Base-by-base conservation (phyloP, 2,888 invertebrate species). In the Portevinia maculata region DNA sequence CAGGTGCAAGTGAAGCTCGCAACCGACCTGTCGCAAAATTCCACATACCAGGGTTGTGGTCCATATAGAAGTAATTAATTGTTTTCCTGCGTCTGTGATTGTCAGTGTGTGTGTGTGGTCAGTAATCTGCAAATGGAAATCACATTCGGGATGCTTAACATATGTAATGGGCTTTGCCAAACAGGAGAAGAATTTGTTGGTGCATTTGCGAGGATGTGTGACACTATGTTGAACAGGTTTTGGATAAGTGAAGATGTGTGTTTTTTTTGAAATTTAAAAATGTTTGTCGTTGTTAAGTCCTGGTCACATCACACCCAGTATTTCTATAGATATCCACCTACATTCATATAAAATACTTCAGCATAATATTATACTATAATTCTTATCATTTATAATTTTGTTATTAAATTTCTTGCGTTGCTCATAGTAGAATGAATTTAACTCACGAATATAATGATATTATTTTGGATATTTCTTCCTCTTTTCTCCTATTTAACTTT, bases 11-110 rank as follows among this genome's bases (percentile, higher is more conserved):
- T 75, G 59, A 75, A 32, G 59, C 64, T 64, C 41, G 55, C 34
- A 69, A 81, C 64, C 70, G 62, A 59, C 69, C 75, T 75, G 79
- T 81, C 79, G 69, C 75, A 70, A 59, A 59, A 75, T 79, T 75
- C 32, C 69, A 32, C 75, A 69, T 34, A 62, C 60, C 37, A n/a
- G 39, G 7, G 28, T 9, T n/a, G 46, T 37, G 28, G 41, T 41
- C 46, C 62, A 13, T 28, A 50, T 39, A 34, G 46, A 48, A 62
- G 71, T 64, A 73, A 64, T 64, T 73, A 73, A 64, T 64, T 73
- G 48, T 48, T 48, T 64, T 44, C 44, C 39, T 41, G n/a, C 11
- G 30, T 28, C 32, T 7, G 11, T 48, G 21, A n/a, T 4, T 6
- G 17, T 50, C 11, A 11, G 17, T 34, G 13, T 30, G n/a, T 28